Percentiles rank a stretch among this genome's conserved stretches.
Conservation (phyloP, 2,113 vertebrate species). For the Callionymus lyra region DNA sequence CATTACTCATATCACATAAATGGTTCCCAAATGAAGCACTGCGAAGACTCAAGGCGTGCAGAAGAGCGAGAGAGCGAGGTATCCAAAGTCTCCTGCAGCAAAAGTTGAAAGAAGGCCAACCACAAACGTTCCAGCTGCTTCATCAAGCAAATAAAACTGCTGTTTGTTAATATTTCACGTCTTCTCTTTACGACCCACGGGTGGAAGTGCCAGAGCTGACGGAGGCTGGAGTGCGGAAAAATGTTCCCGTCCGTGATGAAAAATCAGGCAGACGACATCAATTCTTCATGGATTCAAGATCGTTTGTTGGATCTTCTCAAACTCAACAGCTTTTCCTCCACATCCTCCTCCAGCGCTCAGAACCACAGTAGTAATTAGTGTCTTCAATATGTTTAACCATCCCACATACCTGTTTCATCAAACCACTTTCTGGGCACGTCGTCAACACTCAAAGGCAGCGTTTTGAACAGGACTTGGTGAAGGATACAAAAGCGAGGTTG, state of each 20-base stretch:
- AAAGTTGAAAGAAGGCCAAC: too few relatives aligned
- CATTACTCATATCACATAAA: too few relatives aligned
- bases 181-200: too few relatives aligned
- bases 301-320: constrained; percentile 29
- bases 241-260: not conserved
- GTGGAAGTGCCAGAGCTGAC: too few relatives aligned
- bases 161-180: too few relatives aligned
- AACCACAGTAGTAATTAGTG: constrained; percentile 55
- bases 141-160: too few relatives aligned
- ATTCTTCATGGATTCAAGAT: constrained; percentile 40
- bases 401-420: constrained; percentile 61
- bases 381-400: constrained; percentile 51
- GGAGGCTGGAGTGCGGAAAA: too few relatives aligned
- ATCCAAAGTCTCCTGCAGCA: too few relatives aligned
- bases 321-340: constrained; percentile 34
- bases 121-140: too few relatives aligned
- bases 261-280: constrained; percentile 29
- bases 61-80: too few relatives aligned
- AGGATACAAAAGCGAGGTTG: constrained; percentile 43
- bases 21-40: too few relatives aligned
- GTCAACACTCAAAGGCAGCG: constrained; percentile 47
- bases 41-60: too few relatives aligned
- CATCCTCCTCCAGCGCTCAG: constrained; percentile 42
- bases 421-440: constrained; percentile 42
- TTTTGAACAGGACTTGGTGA: constrained; percentile 34